Evolutionary conservation across 2,797 vertebrate genomes (phyloP).

Genomic region (Sebastes trivittatus): DNA sequence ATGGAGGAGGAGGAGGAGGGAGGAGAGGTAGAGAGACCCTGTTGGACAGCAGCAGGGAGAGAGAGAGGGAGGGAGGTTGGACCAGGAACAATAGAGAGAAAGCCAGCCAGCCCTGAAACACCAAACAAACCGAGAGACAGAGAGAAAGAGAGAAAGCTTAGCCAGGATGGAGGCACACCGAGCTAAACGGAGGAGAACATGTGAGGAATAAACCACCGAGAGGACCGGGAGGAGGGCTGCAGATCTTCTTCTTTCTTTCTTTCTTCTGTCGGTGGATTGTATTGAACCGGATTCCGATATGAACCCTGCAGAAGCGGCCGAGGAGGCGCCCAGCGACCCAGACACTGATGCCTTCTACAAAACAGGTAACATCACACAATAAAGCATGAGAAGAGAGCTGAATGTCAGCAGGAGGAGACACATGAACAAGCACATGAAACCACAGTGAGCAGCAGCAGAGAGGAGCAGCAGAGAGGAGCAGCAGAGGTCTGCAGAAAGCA

Average conservation of each 20-base stretch:
- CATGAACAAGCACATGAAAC: not conserved
- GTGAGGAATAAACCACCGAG: constrained; percentile 40
- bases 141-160: not conserved
- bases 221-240: not conserved
- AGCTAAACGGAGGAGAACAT: constrained; percentile 28
- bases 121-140: constrained; percentile 54
- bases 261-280: constrained; percentile 58
- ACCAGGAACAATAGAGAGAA: constrained; percentile 79
- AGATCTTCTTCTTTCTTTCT: not conserved
- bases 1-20: not conserved
- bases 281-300: constrained; percentile 66
- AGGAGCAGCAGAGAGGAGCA: not conserved
- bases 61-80: constrained; percentile 58
- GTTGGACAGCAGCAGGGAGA: constrained; percentile 69
- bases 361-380: constrained; percentile 63
- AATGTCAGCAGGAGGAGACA: not conserved
- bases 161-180: constrained; percentile 37
- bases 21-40: constrained; percentile 63
- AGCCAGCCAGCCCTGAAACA: constrained; percentile 61
- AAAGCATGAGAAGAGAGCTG: not conserved
- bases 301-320: constrained; percentile 80
- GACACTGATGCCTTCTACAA: constrained; percentile 88
- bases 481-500: not conserved
- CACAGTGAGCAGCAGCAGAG: not conserved
- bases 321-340: constrained; percentile 90